These are phyloP conservation scores for Pocillopora damicornis DNA, from an alignment of 64 coral and sea anemone species.

Conservation along the genomic window DNA sequence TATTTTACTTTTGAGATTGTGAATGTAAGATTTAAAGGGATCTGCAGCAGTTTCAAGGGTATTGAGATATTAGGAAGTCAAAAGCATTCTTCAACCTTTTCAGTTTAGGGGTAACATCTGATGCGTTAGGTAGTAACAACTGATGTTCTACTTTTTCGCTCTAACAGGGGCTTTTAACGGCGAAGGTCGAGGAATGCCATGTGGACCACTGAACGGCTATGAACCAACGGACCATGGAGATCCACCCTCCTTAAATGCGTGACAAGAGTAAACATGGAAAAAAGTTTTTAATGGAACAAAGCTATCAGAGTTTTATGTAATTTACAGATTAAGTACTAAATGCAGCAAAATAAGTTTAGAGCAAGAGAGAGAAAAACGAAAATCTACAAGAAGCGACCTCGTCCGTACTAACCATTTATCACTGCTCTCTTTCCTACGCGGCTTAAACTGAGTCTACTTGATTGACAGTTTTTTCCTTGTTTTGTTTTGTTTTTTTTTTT, in stretches of 20 bases:
- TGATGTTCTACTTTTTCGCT: neutral
- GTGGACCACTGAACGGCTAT: slow-evolving; percentile 45
- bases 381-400: neutral
- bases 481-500: no score
- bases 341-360: slow-evolving; percentile 43
- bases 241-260: slow-evolving; percentile 51
- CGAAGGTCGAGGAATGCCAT: slow-evolving; percentile 34
- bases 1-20: no score
- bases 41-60: no score
- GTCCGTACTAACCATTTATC: neutral
- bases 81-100: no score
- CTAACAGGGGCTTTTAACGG: slow-evolving; percentile 26
- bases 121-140: no score
- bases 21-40: no score
- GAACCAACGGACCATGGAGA: slow-evolving; percentile 45
- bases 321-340: slow-evolving; percentile 48
- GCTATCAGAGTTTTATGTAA: slow-evolving; percentile 53
- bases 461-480: neutral
- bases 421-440: neutral
- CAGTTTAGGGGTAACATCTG: no score
- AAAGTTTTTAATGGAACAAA: slow-evolving; percentile 34
- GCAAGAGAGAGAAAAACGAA: neutral
- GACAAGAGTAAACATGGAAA: slow-evolving; percentile 21
- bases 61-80: no score
- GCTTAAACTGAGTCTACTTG: neutral